phyloP scores from a whole-genome alignment of 2,113 vertebrate species.

The Rhineura floridana region DNA sequence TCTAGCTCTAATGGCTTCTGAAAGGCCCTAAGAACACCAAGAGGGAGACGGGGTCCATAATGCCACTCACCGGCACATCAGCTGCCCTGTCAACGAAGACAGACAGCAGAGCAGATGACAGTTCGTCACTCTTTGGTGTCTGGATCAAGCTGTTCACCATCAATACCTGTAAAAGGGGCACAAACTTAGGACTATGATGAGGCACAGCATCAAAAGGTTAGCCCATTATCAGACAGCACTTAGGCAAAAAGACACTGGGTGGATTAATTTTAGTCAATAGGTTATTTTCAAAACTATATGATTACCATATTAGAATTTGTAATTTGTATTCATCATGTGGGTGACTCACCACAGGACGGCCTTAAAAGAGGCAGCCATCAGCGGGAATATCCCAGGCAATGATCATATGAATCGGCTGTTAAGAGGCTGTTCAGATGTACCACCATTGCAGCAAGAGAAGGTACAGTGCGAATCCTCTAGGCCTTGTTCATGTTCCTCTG shows the following conservation, averaged over 20 bases:
- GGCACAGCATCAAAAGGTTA: background rate
- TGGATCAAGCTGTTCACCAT: constrained; percentile 81
- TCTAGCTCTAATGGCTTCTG: background rate
- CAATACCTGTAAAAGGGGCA: constrained; percentile 73
- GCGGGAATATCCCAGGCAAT: background rate
- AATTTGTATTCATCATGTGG: background rate
- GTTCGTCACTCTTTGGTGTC: constrained; percentile 82
- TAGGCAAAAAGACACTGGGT: background rate
- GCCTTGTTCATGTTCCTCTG: background rate
- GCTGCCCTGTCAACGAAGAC: constrained; percentile 87
- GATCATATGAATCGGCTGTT: too few species aligned
- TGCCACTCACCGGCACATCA: constrained; percentile 81
- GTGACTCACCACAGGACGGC: background rate
- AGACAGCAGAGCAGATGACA: constrained; percentile 82
- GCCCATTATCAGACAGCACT: background rate
- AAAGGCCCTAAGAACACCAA: background rate
- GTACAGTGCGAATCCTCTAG: background rate
- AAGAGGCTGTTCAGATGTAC: background rate
- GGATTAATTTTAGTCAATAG: background rate
- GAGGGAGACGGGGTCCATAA: background rate
- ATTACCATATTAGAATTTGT: background rate
- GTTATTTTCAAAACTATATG: background rate
- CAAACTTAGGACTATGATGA: background rate
- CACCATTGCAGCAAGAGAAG: background rate
- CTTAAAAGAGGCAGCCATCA: background rate